Base-by-base conservation (phyloP, 2,888 invertebrate species). In the Perdita meconis region DNA sequence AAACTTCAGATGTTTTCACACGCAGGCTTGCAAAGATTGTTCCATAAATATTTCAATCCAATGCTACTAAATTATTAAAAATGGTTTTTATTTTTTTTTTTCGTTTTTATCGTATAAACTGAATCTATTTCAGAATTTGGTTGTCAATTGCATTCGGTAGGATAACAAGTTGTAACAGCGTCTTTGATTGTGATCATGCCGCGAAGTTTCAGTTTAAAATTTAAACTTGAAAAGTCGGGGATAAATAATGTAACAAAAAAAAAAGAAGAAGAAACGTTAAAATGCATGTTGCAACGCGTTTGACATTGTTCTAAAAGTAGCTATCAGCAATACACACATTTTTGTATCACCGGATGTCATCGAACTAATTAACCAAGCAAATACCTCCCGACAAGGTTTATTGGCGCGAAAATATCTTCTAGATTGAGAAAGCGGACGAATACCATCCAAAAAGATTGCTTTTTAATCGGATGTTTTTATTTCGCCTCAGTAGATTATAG, bases 1-100 rank as follows among this genome's bases (percentile, higher is more conserved):
- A 84, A 87, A 87, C 88, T 88, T 85, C 86, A 78, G 78, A 81
- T 81, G 68, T 59, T 73, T 55, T n/a, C n/a, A n/a, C n/a, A n/a
- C n/a, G n/a, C 70, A 76, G 53, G 64, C 26, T 66, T 70, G 77
- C 78, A 68, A 79, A 66, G n/a, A 74, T 86, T 83, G 77, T 85
- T 40, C 30, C 13, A 26, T 3, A 66, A 36, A 65, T n/a, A n/a
- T n/a, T n/a, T n/a, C n/a, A n/a, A n/a, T n/a, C n/a, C n/a, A n/a
- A n/a, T n/a, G n/a, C n/a, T n/a, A n/a, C n/a, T n/a, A 1, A 19
- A 8, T 34, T 26, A 24, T 6, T 24, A 6, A 2, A 24, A 57
- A 57, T 30, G 2, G 6, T 6, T 30, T 30, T 30, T 30, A 30
- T 6, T 30, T 30, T 4, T 30, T 30, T 4, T 30, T 30, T 4